Evolutionary conservation across 2,113 vertebrate genomes (phyloP).

Genomic region (Corapipo altera): DNA sequence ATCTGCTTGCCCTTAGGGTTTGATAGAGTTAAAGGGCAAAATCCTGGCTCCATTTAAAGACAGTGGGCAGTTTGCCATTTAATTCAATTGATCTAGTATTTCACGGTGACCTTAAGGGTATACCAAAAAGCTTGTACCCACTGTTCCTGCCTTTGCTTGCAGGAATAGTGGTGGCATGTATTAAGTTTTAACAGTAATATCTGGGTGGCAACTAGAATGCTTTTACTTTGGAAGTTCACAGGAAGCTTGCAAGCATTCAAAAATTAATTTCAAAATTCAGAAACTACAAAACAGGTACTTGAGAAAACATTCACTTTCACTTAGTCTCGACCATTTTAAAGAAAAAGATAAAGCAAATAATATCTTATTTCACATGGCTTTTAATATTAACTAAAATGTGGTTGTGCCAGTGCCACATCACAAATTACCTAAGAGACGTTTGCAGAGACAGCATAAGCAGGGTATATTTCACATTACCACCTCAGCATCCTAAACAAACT

Average conservation of each 20-base stretch:
- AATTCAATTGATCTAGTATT: slow-evolving; percentile 58
- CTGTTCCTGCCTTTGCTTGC: background rate
- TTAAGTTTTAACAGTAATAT: background rate
- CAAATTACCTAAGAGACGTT: background rate
- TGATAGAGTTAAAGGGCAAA: slow-evolving; percentile 44
- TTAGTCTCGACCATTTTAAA: background rate
- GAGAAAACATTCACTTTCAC: background rate
- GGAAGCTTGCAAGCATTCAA: background rate
- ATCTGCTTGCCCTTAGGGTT: slow-evolving; percentile 32
- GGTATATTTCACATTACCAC: background rate
- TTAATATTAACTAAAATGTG: background rate
- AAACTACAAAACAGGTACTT: background rate
- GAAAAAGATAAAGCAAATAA: background rate
- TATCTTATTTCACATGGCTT: background rate
- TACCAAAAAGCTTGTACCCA: background rate
- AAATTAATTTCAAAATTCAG: background rate
- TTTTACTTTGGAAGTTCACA: background rate
- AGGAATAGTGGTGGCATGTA: background rate
- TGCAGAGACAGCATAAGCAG: background rate
- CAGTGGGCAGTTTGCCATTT: slow-evolving; percentile 34
- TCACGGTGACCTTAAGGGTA: slow-evolving; percentile 20
- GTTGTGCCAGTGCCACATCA: background rate
- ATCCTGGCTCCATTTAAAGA: slow-evolving; percentile 33
- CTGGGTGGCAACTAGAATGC: background rate
- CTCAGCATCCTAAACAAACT: background rate